These are phyloP conservation scores for Agrilus biguttatus DNA, from an alignment of 2,888 invertebrate genomes.

Conservation along the genomic window DNA sequence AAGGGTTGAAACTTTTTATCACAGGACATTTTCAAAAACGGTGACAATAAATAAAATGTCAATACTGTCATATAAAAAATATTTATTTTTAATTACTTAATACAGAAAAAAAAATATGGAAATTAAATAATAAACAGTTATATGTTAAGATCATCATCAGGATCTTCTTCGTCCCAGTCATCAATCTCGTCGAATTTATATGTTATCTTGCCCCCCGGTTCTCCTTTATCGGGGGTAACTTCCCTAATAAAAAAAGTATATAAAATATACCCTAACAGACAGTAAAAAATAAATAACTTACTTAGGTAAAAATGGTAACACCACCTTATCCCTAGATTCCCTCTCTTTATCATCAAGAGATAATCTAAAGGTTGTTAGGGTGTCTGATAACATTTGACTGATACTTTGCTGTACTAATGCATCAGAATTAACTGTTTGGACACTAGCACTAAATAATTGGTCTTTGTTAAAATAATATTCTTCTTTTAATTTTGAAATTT, in stretches of 20 bases:
- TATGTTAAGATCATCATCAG: conserved; percentile 72
- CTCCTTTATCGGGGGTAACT: conserved; percentile 10
- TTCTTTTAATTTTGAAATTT: conserved; percentile 32
- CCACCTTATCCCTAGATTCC: conserved; percentile 40
- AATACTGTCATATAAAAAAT: no score
- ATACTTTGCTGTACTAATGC: conserved; percentile 17
- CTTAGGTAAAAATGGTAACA: conserved; percentile 44
- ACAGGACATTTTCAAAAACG: no score
- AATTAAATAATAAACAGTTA: conserved; percentile 19
- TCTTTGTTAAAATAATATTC: conserved; percentile 21
- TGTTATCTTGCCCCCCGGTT: conserved; percentile 44
- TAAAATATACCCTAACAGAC: conserved; percentile 23
- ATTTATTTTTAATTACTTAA: background rate
- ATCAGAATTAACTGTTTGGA: conserved; percentile 24
- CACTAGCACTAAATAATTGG: conserved; percentile 23
- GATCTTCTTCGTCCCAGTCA: conserved; percentile 78
- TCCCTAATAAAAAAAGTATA: conserved; percentile 6
- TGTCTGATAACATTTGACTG: conserved; percentile 26
- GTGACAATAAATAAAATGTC: no score
- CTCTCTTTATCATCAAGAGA: conserved; percentile 46
- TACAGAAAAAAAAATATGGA: background rate
- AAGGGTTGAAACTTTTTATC: conserved; percentile 3
- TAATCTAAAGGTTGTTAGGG: conserved; percentile 49
- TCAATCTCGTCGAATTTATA: conserved; percentile 66
- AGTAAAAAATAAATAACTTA: conserved; percentile 42